Evolutionary conservation across 2,113 vertebrate species (phyloP).

Genomic region (Camelus bactrianus): DNA sequence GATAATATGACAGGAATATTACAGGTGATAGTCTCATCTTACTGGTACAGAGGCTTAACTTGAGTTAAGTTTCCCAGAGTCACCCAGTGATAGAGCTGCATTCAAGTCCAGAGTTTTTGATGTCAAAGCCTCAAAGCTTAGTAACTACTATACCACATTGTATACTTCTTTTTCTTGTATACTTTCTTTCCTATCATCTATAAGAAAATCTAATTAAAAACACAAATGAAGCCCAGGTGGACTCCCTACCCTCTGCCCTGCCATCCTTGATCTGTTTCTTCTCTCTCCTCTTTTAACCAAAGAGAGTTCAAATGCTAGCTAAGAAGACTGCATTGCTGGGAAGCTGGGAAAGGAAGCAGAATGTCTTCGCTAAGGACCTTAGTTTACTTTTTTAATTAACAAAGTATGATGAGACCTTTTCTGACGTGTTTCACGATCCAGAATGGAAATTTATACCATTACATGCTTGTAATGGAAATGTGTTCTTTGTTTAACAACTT

Average conservation of each 20-base stretch:
- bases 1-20: neutral
- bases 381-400: conserved; percentile 70
- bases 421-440: conserved; percentile 40
- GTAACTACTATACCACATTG: neutral
- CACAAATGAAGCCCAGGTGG: neutral
- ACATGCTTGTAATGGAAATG: conserved; percentile 64
- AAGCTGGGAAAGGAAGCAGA: conserved; percentile 16
- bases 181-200: neutral
- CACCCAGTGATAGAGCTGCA: neutral
- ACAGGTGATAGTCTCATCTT: neutral
- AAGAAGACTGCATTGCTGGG: conserved; percentile 37
- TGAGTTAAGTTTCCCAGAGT: conserved; percentile 25
- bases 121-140: neutral
- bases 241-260: neutral
- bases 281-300: neutral
- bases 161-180: conserved; percentile 17
- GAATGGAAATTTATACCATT: conserved; percentile 66
- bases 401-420: conserved; percentile 37
- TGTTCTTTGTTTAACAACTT: conserved; percentile 66
- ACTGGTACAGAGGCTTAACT: neutral
- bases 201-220: conserved; percentile 46
- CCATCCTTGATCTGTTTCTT: neutral
- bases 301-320: conserved; percentile 35
- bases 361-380: conserved; percentile 15
- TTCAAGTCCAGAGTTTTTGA: neutral